Evolutionary conservation across 92 coral and sea anemone genomes (phyloP), one percentile per base, ranked within the genome.

Genomic region (Umimayanthus chanpuru): DNA sequence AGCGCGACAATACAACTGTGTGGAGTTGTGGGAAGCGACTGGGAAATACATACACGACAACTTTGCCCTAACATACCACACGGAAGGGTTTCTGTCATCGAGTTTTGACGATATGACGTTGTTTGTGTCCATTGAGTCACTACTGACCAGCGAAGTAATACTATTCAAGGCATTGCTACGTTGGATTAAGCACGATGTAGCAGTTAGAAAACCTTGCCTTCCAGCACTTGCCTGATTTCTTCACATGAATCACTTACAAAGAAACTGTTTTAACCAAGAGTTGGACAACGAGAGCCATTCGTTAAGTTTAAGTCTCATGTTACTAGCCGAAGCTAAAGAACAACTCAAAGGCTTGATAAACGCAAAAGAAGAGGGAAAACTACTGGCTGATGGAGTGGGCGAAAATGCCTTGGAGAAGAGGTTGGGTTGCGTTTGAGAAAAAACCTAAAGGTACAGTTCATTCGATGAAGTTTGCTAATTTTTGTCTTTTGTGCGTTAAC

Each of bases 81-180:
- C 82, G 21, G 64, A 78, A 78, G 82, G 82, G 4, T 78, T 78
- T 78, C 66, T 78, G 64, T 78, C 82, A 23, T 43, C 49, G 38
- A 78, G 64, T 78, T 40, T 53, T n/a, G 65, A 26, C 58, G 82
- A 78, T 26, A 49, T 78, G 5, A 49, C 36, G 64, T 12, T n/a
- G 65, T n/a, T 78, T 4, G 39, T 78, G 20, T 50, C 58, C 30
- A 29, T n/a, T 6, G 82, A 78, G n/a, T 47, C 82, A 78, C 64
- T 78, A 29, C 61, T n/a, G 82, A 78, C 9, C 39, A 44, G 82
- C 9, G 82, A 78, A 50, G 58, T 23, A 14, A 3, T 78, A n/a
- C 21, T 78, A 20, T 47, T 78, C 29, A 26, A n/a, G 6, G 82
- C 82, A 5, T 43, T 78, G 82, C 29, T 78, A 15, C 56, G 82